Base-by-base conservation (phyloP, 1,140 invertebrate genomes). In the Zelostemma sp. region DNA sequence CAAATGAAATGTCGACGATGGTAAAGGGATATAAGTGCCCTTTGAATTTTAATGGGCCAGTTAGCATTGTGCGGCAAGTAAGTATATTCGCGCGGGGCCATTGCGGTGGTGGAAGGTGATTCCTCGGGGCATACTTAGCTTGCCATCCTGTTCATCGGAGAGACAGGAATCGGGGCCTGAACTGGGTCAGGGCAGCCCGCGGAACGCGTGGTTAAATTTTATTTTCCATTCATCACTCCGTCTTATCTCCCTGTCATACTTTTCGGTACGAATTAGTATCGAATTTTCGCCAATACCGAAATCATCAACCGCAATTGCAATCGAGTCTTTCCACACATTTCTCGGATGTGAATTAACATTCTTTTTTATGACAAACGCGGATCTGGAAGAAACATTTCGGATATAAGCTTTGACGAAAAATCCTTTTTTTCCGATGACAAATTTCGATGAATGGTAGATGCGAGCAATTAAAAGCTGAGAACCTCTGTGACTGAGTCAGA, bases 101-200 rank as follows among this genome's bases (percentile, higher is more conserved):
- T 62, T n/a, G n/a, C 57, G 61, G 58, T 56, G 46, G 68, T 72
- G 75, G 75, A 72, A 72, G 71, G 68, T 49, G 56, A 69, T 75
- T 70, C 72, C 76, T 73, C 55, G 70, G 72, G 76, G 76, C 76
- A 54, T 73, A 76, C 60, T 72, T 71, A 50, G 43, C 35, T 64
- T 55, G 55, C 68, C 62, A 58, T 68, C 66, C 54, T 71, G 56
- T 59, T 65, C 60, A 67, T 70, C 58, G 53, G 66, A 66, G 66
- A 66, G 74, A 76, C 68, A 66, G 74, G 76, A 78, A 68, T 62
- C 56, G 74, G 49, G 54, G 68, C 56, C 60, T 60, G 62, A 75
- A 76, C 75, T 76, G 54, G 76, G 75, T 78, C 76, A 78, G 75
- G 76, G 76, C 64, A 77, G 75, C 73, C 66, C 72, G 70, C 76